phyloP scores from a whole-genome alignment of 2,797 vertebrate genomes.

The Iguana delicatissima region DNA sequence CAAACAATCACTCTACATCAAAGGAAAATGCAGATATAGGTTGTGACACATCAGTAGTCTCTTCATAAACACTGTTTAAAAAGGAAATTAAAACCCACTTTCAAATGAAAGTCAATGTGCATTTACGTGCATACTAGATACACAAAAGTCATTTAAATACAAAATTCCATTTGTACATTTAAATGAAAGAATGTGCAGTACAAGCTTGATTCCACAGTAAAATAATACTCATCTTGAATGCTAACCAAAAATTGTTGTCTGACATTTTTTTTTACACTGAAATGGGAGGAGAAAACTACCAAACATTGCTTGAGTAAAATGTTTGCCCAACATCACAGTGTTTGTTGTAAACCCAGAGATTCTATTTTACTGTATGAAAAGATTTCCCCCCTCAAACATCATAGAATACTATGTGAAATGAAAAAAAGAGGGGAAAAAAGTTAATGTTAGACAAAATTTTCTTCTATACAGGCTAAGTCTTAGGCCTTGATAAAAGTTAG shows the following conservation, averaged over 20 bases:
- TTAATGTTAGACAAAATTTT: slow-evolving; percentile 71
- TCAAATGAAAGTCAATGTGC: slow-evolving; percentile 83
- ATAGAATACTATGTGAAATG: slow-evolving; percentile 72
- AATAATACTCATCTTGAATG: slow-evolving; percentile 74
- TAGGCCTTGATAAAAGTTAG: slow-evolving; percentile 70
- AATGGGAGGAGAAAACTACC: slow-evolving; percentile 59
- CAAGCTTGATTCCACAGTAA: slow-evolving; percentile 83
- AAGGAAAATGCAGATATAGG: slow-evolving; percentile 85
- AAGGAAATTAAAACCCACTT: slow-evolving; percentile 84
- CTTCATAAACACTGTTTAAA: slow-evolving; percentile 84
- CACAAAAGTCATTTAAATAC: slow-evolving; percentile 89
- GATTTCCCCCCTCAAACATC: slow-evolving; percentile 70
- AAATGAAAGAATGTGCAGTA: slow-evolving; percentile 89
- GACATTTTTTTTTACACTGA: slow-evolving; percentile 61
- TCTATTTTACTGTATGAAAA: slow-evolving; percentile 84
- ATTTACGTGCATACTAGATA: slow-evolving; percentile 92
- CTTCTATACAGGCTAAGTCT: slow-evolving; percentile 67
- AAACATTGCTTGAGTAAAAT: slow-evolving; percentile 76
- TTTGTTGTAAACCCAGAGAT: slow-evolving; percentile 91
- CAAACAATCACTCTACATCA: slow-evolving; percentile 89
- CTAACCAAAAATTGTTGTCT: slow-evolving; percentile 71
- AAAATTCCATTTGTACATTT: slow-evolving; percentile 91
- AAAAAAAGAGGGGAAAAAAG: slow-evolving; percentile 37
- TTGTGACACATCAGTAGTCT: slow-evolving; percentile 79
- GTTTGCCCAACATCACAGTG: slow-evolving; percentile 95